Conservation (phyloP, 2,797 vertebrate species). For the Bufotes viridis region DNA sequence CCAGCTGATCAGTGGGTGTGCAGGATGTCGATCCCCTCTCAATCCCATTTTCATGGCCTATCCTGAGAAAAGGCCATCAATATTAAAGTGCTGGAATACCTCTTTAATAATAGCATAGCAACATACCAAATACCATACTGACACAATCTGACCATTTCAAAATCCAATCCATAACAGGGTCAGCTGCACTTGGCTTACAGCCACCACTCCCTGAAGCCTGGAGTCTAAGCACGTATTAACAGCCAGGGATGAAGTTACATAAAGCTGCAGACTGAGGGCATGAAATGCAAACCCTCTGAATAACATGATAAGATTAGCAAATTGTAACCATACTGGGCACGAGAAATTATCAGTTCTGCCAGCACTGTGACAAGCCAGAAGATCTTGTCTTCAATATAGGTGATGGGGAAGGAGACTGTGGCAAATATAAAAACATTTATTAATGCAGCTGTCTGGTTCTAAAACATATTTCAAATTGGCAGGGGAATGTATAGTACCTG, state of each 20-base stretch:
- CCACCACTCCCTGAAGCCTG: constrained; percentile 4
- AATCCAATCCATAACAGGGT: not conserved
- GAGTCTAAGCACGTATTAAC: constrained; percentile 39
- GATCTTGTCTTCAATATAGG: not conserved
- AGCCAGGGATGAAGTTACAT: constrained; percentile 33
- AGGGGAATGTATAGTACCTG: too few species aligned
- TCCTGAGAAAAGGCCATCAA: too few species aligned
- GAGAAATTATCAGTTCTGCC: not conserved
- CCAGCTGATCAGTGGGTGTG: too few species aligned
- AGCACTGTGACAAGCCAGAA: not conserved
- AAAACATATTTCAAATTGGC: too few species aligned
- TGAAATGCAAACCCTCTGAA: constrained; percentile 32
- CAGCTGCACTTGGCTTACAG: constrained; percentile 6
- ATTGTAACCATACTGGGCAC: constrained; percentile 45
- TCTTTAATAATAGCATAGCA: not conserved
- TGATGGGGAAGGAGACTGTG: not conserved
- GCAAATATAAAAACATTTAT: not conserved
- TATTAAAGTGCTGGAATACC: too few species aligned
- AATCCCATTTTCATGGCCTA: too few species aligned
- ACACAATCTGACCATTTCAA: not conserved
- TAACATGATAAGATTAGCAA: constrained; percentile 33
- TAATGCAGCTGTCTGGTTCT: not conserved
- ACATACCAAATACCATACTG: not conserved
- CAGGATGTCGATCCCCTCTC: too few species aligned
- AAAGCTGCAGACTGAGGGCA: constrained; percentile 44